Evolutionary conservation across 2,888 invertebrate genomes (phyloP).

Genomic region (Xestobium rufovillosum): DNA sequence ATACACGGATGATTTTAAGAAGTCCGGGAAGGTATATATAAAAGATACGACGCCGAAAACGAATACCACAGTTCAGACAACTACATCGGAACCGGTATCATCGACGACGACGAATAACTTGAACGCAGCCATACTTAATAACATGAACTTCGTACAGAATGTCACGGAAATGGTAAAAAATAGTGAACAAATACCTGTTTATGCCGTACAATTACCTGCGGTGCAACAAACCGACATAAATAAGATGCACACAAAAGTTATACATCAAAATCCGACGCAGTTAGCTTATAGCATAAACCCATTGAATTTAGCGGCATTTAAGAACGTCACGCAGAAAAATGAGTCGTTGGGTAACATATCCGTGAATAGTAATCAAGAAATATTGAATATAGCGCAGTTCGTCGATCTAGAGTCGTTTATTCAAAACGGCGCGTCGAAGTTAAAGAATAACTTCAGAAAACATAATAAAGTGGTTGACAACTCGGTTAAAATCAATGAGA

Average conservation of each 20-base stretch:
- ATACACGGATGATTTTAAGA: constrained; percentile 54
- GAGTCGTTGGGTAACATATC: constrained; percentile 35
- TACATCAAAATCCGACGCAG: constrained; percentile 24
- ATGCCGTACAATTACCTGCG: constrained; percentile 32
- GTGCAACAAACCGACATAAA: constrained; percentile 24
- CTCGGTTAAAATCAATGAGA: too few relatives aligned
- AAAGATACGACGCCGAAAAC: constrained; percentile 42
- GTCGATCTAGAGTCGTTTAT: constrained; percentile 33
- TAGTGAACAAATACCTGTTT: constrained; percentile 28
- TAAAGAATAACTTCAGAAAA: constrained; percentile 12
- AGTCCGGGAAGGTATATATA: constrained; percentile 58
- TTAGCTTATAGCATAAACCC: constrained; percentile 34
- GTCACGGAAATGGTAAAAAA: constrained; percentile 5
- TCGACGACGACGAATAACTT: constrained; percentile 12
- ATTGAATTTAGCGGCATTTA: constrained; percentile 30
- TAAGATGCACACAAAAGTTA: constrained; percentile 18
- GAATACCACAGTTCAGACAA: constrained; percentile 27
- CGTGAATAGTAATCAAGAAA: constrained; percentile 38
- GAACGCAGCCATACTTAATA: background rate
- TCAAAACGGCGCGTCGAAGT: constrained; percentile 22
- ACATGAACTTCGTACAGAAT: constrained; percentile 3
- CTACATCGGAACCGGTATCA: constrained; percentile 32
- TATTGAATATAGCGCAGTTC: constrained; percentile 35
- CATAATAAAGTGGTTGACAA: too few relatives aligned
- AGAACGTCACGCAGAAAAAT: constrained; percentile 24